These are phyloP conservation scores for Australoheros facetus DNA, from an alignment of 2,797 vertebrate species.

Conservation along the genomic window DNA sequence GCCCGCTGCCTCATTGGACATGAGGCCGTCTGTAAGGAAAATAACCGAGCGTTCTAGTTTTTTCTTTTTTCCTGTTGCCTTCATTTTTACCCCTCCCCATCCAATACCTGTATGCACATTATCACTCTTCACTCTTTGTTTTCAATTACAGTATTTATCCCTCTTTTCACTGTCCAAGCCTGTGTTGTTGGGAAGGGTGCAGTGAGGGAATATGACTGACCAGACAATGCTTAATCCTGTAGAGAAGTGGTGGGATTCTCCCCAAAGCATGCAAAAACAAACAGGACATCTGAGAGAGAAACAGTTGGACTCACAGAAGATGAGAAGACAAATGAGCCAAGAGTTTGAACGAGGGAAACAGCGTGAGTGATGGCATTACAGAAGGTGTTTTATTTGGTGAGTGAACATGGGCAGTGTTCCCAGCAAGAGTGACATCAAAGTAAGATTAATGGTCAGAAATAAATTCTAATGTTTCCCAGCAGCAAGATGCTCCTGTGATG, in stretches of 20 bases:
- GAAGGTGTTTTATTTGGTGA: constrained; percentile 25
- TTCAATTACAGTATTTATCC: neutral
- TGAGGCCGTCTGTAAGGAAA: constrained; percentile 47
- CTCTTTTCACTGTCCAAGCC: constrained; percentile 7
- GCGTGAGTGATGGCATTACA: constrained; percentile 11
- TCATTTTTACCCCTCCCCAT: constrained; percentile 4
- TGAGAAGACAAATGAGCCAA: neutral
- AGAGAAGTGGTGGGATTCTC: constrained; percentile 9
- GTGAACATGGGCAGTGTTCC: neutral
- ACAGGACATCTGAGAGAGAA: constrained; percentile 16
- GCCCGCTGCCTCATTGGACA: constrained; percentile 64
- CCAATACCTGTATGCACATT: constrained; percentile 33
- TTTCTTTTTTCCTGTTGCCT: neutral
- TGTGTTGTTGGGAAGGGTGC: neutral
- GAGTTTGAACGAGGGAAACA: neutral
- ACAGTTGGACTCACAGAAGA: neutral
- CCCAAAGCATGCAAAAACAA: constrained; percentile 15
- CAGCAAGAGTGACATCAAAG: constrained; percentile 22
- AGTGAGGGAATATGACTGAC: neutral
- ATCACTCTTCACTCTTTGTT: neutral
- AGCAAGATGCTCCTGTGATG: constrained; percentile 9
- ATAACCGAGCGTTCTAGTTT: neutral
- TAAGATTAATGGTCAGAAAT: constrained; percentile 40
- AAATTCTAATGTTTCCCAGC: constrained; percentile 26
- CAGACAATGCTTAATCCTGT: constrained; percentile 36